Conservation (phyloP, 2,113 vertebrate species). For the Herpailurus yagouaroundi region DNA sequence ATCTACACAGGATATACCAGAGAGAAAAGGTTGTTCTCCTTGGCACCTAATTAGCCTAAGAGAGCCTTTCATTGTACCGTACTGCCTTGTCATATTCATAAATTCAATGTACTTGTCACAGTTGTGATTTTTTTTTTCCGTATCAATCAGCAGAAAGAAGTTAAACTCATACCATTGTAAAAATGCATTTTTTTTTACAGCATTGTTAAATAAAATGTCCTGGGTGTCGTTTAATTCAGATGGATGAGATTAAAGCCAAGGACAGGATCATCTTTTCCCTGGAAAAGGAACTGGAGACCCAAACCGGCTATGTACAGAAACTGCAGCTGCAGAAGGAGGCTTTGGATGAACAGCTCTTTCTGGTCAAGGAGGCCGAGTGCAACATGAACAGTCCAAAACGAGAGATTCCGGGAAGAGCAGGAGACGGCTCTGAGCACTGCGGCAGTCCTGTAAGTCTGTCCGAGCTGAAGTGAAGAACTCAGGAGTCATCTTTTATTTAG, state of each 20-base stretch:
- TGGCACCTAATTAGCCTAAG: not conserved
- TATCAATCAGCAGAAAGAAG: not conserved
- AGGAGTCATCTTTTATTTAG: slow-evolving; percentile 48
- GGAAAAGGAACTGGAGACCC: slow-evolving; percentile 97
- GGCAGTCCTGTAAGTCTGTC: slow-evolving; percentile 93
- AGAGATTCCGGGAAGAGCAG: slow-evolving; percentile 96
- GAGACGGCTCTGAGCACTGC: slow-evolving; percentile 97
- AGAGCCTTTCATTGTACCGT: not conserved
- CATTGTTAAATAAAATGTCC: slow-evolving; percentile 41
- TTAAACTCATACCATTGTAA: not conserved
- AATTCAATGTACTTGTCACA: not conserved
- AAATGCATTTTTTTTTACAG: not conserved
- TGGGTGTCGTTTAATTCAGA: slow-evolving; percentile 87
- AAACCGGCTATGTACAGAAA: slow-evolving; percentile 94
- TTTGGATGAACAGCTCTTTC: slow-evolving; percentile 97
- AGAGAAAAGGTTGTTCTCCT: not conserved
- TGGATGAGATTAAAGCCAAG: slow-evolving; percentile 99
- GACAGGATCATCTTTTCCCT: slow-evolving; percentile 96
- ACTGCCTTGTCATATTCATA: not conserved
- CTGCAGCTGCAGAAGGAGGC: slow-evolving; percentile 98
- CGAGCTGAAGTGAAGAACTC: not conserved
- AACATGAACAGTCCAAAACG: slow-evolving; percentile 97
- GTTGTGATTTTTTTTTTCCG: not conserved
- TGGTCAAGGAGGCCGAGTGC: slow-evolving; percentile 98
- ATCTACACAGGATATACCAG: not conserved